phyloP scores from a whole-genome alignment of 2,113 vertebrate species.

The Eubucco bourcierii region DNA sequence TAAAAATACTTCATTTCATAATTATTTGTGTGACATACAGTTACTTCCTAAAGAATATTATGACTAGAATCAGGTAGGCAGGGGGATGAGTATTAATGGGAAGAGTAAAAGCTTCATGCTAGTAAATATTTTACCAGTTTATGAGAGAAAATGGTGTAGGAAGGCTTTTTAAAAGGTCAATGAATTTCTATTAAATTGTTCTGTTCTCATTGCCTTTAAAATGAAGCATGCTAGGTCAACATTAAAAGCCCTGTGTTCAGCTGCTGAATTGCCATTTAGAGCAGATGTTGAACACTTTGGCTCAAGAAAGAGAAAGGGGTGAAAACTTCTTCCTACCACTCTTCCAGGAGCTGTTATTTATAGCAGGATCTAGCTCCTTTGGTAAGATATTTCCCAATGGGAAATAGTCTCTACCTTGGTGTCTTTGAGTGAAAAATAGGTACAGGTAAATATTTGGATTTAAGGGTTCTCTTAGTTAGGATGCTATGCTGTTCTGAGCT shows the following conservation, averaged over 20 bases:
- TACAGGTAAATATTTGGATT: too few species aligned
- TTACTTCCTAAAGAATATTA: not conserved
- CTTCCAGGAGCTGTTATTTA: not conserved
- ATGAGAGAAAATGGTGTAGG: not conserved
- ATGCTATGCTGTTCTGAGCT: too few species aligned
- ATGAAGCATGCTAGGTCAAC: constrained; percentile 8
- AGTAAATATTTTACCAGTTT: constrained; percentile 48
- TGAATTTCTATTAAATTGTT: constrained; percentile 33
- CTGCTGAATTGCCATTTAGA: not conserved
- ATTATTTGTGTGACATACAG: not conserved
- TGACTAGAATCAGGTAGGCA: not conserved
- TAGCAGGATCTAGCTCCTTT: not conserved
- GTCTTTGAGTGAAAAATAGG: too few species aligned
- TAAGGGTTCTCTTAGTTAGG: too few species aligned
- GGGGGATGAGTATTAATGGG: not conserved
- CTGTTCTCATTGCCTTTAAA: not conserved
- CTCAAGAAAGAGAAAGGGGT: not conserved
- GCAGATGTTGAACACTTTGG: not conserved
- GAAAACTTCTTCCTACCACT: not conserved
- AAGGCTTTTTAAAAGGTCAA: constrained; percentile 48
- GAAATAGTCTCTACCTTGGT: not conserved
- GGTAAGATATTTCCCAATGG: not conserved
- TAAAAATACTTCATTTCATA: not conserved
- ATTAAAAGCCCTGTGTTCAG: not conserved
- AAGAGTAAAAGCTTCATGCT: constrained; percentile 18